Evolutionary conservation across 2,113 vertebrate genomes (phyloP).

Genomic region (Donacobius atricapilla): DNA sequence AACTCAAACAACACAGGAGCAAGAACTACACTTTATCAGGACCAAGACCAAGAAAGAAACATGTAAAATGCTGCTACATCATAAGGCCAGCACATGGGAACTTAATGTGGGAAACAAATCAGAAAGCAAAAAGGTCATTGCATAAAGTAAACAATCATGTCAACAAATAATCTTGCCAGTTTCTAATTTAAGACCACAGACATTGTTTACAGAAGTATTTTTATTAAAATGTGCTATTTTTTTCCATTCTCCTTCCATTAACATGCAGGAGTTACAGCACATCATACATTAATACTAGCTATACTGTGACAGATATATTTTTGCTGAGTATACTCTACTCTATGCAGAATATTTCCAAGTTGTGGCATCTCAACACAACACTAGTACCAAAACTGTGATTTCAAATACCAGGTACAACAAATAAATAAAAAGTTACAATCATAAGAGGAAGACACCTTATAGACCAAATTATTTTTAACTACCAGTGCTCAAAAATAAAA

Average conservation of each 20-base stretch:
- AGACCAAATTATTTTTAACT: not conserved
- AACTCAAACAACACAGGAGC: not conserved
- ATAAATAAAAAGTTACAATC: not conserved
- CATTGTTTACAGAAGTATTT: constrained; percentile 12
- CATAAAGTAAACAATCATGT: constrained; percentile 26
- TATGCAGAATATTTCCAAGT: not conserved
- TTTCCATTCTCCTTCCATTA: not conserved
- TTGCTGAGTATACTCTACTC: not conserved
- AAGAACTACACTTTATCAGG: not conserved
- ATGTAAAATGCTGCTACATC: not conserved
- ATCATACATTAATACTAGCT: not conserved
- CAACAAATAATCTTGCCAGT: constrained; percentile 50
- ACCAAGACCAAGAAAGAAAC: not conserved
- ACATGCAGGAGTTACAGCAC: not conserved
- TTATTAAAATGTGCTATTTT: not conserved
- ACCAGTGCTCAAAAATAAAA: not conserved
- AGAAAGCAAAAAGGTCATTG: constrained; percentile 63
- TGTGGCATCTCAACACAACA: fast-evolving
- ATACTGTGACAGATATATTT: not conserved
- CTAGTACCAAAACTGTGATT: not conserved
- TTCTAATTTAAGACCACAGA: constrained; percentile 29
- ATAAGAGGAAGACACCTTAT: not conserved
- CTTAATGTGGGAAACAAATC: constrained; percentile 54
- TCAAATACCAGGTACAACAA: not conserved
- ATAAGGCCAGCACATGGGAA: constrained; percentile 7